A percentile compares a stretch with the other conserved stretches of the same genome.
Evolutionary conservation across 1,140 invertebrate species (phyloP).

Genomic region (Pinna nobilis): DNA sequence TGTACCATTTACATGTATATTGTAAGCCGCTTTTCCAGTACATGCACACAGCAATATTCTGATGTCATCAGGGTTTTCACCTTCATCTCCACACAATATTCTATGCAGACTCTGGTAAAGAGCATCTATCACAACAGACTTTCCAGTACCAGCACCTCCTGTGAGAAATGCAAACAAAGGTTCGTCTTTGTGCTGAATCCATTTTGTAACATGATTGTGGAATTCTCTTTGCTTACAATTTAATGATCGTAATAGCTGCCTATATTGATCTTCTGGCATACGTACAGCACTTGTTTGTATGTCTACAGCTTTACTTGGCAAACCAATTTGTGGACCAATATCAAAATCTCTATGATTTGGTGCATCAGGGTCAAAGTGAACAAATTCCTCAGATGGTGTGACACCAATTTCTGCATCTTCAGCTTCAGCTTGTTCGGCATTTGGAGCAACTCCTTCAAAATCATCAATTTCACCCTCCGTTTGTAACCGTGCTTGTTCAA

Average conservation of each 20-base stretch:
- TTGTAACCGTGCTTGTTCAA: conserved; percentile 23
- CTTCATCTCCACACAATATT: background rate
- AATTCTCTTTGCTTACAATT: conserved; percentile 17
- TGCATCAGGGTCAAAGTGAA: conserved; percentile 23
- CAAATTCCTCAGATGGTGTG: conserved; percentile 3
- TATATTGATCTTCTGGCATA: conserved; percentile 6
- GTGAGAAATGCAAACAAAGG: conserved; percentile 18
- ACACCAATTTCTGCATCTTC: background rate
- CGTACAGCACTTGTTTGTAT: background rate
- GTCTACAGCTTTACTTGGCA: background rate
- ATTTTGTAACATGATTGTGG: conserved; percentile 9
- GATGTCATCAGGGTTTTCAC: conserved; percentile 27
- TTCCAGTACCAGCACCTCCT: conserved; percentile 34
- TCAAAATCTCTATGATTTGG: conserved; percentile 8
- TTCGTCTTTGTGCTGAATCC: conserved; percentile 22
- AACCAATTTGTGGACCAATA: conserved; percentile 1
- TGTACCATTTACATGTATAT: conserved; percentile 23
- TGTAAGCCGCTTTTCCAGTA: conserved; percentile 19
- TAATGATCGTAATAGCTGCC: conserved; percentile 6
- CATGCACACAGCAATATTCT: conserved; percentile 18
- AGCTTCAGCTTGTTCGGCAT: background rate
- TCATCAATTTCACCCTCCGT: conserved; percentile 10
- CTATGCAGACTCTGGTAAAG: background rate
- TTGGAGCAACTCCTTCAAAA: conserved; percentile 1
- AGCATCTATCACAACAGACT: conserved; percentile 16